Evolutionary conservation across 1,140 invertebrate genomes (phyloP), one percentile per base, ranked within the genome.

Genomic region (Trichonephila clavipes): DNA sequence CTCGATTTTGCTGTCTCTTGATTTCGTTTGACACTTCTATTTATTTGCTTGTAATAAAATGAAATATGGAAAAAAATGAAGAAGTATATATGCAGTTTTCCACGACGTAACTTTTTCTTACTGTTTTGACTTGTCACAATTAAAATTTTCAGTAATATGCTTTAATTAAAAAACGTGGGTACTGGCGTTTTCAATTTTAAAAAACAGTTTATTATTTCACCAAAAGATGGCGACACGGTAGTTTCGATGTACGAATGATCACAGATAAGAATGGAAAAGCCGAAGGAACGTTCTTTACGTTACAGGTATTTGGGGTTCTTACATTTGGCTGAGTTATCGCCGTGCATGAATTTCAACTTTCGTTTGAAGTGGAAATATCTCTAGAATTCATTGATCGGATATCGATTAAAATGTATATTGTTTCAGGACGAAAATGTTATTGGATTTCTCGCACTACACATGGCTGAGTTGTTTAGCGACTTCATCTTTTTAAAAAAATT

Each of bases 301-400:
- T 87, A 87, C 85, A 87, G 87, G 64, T 89, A 40, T 16, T 40
- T 72, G 34, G 87, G 87, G 87, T 24, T 12, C 40, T 72, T 69
- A 89, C n/a, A 89, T 89, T 89, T 89, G 87, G 87, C 87, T 44
- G 19, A 24, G 87, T 89, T 89, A 89, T 66, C 87, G 87, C 87
- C 40, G 0, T 14, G 16, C 18, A 24, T 24, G 34, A 40, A 89
- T 89, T 69, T 89, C 34, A 8, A 24, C n/a, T 6, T 88, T 66
- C 24, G 66, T 18, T 3, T 64, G 0, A 6, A 87, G 58, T 34
- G n/a, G 85, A 64, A 40, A 62, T 18, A 87, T 24, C n/a, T 58
- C 85, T 5, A 10, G 85, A 87, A 64, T 72, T 89, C 87, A 89
- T 89, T 89, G 87, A 89, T 89, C 87, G 87, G 66, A 69, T 89